These are phyloP conservation scores for Cerceris ruficornis DNA, from an alignment of 2,888 invertebrate genomes.

Conservation along the genomic window DNA sequence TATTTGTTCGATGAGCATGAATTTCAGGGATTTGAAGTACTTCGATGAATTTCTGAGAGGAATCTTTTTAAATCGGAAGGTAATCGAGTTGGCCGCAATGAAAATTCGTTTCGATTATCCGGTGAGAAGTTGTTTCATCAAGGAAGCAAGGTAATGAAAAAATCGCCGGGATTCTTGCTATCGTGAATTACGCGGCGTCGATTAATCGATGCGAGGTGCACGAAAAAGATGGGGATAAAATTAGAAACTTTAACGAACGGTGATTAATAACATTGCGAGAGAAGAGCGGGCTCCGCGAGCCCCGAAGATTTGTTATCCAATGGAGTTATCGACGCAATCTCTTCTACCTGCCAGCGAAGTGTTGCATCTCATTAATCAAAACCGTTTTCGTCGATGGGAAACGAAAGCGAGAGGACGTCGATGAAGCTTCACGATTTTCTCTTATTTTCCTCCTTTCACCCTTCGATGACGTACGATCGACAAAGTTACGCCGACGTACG, in stretches of 20 bases:
- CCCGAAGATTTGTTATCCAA: slow-evolving; percentile 25
- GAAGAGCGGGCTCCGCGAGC: slow-evolving; percentile 6
- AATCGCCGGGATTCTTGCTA: not conserved
- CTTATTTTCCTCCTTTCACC: not conserved
- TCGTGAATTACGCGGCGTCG: not conserved
- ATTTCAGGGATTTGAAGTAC: too few relatives aligned
- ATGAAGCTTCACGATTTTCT: not conserved
- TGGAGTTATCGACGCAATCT: slow-evolving; percentile 34
- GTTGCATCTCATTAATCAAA: slow-evolving; percentile 46
- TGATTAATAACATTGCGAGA: slow-evolving; percentile 34
- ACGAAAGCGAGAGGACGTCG: not conserved
- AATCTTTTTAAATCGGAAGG: too few relatives aligned
- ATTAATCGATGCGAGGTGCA: not conserved
- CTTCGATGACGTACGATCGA: not conserved
- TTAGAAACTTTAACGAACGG: not conserved
- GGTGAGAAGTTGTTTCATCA: too few relatives aligned
- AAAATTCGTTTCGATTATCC: too few relatives aligned
- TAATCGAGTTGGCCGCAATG: too few relatives aligned
- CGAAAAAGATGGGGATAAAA: slow-evolving; percentile 3
- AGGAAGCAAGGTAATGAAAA: too few relatives aligned
- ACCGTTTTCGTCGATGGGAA: slow-evolving; percentile 21
- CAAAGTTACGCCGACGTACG: not conserved
- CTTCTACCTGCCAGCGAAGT: slow-evolving; percentile 23
- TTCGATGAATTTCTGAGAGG: too few relatives aligned
- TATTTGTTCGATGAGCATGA: too few relatives aligned